These are phyloP conservation scores for Tauraco erythrolophus DNA, from an alignment of 2,113 vertebrate species.

Conservation along the genomic window DNA sequence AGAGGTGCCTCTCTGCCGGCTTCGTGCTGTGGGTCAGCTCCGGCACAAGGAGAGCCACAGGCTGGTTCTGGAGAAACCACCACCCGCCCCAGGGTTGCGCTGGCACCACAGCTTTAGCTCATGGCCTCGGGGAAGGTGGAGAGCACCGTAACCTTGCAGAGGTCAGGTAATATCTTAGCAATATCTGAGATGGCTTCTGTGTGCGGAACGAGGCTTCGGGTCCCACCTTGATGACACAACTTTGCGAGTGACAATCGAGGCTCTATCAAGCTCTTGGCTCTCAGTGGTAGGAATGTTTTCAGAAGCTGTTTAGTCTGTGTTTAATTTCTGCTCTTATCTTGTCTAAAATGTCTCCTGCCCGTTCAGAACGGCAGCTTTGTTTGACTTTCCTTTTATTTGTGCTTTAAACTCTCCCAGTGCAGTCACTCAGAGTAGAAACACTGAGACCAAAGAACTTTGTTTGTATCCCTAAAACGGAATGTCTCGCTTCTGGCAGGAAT, in stretches of 20 bases:
- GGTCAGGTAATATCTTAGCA: too few relatives aligned
- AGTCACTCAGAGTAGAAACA: not conserved
- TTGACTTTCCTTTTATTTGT: not conserved
- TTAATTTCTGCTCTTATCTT: not conserved
- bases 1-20: not conserved
- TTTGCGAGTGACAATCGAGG: not conserved
- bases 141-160: not conserved
- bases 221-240: too few relatives aligned
- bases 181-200: not conserved
- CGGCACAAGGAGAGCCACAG: not conserved
- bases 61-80: not conserved
- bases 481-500: not conserved
- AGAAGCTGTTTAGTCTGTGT: not conserved
- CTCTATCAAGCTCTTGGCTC: not conserved
- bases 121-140: too few relatives aligned
- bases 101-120: not conserved
- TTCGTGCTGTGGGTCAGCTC: not conserved
- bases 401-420: not conserved
- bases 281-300: not conserved
- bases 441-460: not conserved
- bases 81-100: not conserved
- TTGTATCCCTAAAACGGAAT: fast-evolving
- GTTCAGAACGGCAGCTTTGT: not conserved
- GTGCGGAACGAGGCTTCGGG: not conserved
- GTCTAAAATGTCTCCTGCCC: not conserved